Evolutionary conservation across 2,888 invertebrate species (phyloP).

Genomic region (Brachyopa scutellaris): DNA sequence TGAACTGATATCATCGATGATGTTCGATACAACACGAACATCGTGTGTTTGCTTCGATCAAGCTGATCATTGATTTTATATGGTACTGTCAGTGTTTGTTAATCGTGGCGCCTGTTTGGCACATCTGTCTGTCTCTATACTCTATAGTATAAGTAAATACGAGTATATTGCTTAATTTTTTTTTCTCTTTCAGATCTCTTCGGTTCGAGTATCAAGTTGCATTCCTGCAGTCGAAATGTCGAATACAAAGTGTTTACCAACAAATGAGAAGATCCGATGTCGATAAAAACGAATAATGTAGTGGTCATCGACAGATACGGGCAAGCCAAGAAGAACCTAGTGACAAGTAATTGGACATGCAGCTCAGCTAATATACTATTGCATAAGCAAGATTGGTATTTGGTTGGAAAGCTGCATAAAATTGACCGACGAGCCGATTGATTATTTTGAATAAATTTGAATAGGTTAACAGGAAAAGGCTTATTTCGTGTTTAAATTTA

Average conservation of each 20-base stretch:
- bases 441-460: no score
- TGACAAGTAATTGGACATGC: no score
- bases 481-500: no score
- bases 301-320: conserved; percentile 1
- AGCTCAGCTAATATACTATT: no score
- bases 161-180: conserved; percentile 59
- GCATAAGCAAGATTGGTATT: no score
- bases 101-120: conserved; percentile 62
- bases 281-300: conserved; percentile 12
- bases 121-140: conserved; percentile 42
- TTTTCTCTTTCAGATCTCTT: no score
- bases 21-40: no score
- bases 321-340: background rate
- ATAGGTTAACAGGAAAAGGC: no score
- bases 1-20: conserved; percentile 13
- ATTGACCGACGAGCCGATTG: no score
- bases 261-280: conserved; percentile 45
- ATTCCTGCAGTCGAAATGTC: conserved; percentile 23
- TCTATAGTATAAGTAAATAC: conserved; percentile 27
- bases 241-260: conserved; percentile 35
- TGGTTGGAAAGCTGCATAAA: no score
- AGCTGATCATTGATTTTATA: conserved; percentile 53
- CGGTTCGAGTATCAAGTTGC: conserved; percentile 46
- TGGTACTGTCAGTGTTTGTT: conserved; percentile 31
- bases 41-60: conserved; percentile 37